Conservation (phyloP, 2,113 vertebrate genomes). For the Pithys albifrons region DNA sequence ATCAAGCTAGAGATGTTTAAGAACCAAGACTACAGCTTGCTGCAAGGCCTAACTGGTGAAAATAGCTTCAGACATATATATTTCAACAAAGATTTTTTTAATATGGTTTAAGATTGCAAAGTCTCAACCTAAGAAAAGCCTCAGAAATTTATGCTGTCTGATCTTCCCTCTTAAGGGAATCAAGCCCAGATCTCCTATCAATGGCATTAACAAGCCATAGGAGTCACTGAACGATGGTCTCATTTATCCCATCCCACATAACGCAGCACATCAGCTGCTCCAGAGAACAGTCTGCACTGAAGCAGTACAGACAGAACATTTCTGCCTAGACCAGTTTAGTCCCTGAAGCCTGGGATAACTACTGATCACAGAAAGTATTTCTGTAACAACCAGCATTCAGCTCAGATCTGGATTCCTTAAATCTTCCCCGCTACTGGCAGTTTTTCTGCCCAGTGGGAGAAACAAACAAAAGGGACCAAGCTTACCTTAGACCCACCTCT, state of each 20-base stretch:
- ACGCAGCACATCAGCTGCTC: neutral
- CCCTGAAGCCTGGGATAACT: neutral
- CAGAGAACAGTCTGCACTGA: neutral
- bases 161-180: neutral
- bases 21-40: neutral
- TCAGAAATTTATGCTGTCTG: neutral
- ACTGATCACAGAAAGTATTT: neutral
- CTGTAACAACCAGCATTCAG: neutral
- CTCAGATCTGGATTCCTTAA: neutral
- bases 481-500: neutral
- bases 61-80: neutral
- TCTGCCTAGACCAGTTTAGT: neutral
- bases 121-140: neutral
- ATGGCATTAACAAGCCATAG: neutral
- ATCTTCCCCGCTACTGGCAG: neutral
- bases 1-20: neutral
- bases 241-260: neutral
- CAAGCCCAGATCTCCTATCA: neutral
- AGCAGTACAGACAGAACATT: neutral
- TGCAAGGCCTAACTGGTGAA: neutral
- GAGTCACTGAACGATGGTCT: constrained; percentile 3
- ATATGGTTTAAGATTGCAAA: neutral
- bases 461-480: neutral
- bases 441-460: neutral
- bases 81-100: neutral